Conservation (phyloP, 2,113 vertebrate genomes). For the Bubalus kerabau region DNA sequence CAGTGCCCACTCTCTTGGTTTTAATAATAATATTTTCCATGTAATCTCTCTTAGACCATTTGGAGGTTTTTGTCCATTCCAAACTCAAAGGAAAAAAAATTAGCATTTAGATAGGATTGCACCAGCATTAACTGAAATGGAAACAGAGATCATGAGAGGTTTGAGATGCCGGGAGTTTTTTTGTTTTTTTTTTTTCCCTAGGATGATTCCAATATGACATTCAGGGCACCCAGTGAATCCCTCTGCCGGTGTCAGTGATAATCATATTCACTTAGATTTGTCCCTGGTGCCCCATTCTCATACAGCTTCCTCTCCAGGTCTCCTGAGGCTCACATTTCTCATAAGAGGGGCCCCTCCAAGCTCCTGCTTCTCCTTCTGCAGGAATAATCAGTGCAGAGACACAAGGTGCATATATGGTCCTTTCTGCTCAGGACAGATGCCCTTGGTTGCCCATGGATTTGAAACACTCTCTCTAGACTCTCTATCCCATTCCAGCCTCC, state of each 20-base stretch:
- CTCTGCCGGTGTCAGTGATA: neutral
- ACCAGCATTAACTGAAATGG: slow-evolving; percentile 60
- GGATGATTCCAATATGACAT: neutral
- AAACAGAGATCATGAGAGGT: neutral
- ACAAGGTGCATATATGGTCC: neutral
- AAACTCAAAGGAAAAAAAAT: slow-evolving; percentile 63
- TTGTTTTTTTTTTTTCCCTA: neutral
- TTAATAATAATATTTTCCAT: slow-evolving; percentile 72
- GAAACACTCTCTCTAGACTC: neutral
- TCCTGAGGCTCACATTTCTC: neutral
- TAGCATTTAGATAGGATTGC: slow-evolving; percentile 76
- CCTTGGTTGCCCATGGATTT: neutral
- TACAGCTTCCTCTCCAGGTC: neutral
- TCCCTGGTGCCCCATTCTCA: neutral
- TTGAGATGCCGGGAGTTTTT: neutral
- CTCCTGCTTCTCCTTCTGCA: neutral
- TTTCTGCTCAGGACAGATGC: neutral
- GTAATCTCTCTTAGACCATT: slow-evolving; percentile 63
- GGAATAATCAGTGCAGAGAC: neutral
- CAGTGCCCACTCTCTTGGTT: slow-evolving; percentile 34
- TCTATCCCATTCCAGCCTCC: neutral
- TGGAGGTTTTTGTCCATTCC: slow-evolving; percentile 50
- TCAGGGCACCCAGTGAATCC: neutral
- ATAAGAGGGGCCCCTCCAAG: neutral
- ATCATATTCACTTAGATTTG: neutral